These are phyloP conservation scores for Germaria angustata DNA, from an alignment of 2,888 invertebrate species.

Conservation along the genomic window DNA sequence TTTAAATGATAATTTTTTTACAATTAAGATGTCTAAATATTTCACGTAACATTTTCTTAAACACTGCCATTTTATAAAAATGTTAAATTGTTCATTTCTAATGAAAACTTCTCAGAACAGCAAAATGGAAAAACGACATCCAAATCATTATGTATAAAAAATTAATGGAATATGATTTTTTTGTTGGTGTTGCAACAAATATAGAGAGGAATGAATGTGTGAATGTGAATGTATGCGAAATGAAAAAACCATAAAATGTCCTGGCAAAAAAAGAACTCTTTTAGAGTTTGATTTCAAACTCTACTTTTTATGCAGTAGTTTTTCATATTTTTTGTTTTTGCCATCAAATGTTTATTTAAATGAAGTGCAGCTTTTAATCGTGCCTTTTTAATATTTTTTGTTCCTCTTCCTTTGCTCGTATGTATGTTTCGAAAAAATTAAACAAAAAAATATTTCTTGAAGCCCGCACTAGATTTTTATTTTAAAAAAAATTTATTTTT, in stretches of 20 bases:
- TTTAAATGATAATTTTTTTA: too few relatives aligned
- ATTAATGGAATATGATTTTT: background rate
- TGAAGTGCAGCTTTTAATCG: slow-evolving; percentile 15
- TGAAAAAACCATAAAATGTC: background rate
- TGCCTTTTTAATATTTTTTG: background rate
- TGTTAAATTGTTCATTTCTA: too few relatives aligned
- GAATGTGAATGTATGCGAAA: background rate
- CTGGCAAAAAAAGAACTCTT: background rate
- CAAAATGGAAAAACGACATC: too few relatives aligned
- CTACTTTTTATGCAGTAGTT: background rate
- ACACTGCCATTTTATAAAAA: too few relatives aligned
- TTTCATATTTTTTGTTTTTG: background rate
- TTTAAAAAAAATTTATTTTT: slow-evolving; percentile 50
- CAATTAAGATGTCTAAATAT: too few relatives aligned
- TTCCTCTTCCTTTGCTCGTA: background rate
- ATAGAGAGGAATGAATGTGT: background rate
- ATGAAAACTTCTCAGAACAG: too few relatives aligned
- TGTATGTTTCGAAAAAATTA: background rate
- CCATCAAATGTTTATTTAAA: slow-evolving; percentile 22
- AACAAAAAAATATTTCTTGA: slow-evolving; percentile 57
- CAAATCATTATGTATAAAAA: background rate
- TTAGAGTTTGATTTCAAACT: slow-evolving; percentile 36
- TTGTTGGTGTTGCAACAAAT: background rate
- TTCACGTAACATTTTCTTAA: too few relatives aligned
- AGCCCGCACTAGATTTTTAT: slow-evolving; percentile 48